These are phyloP conservation scores for Crotophaga sulcirostris DNA, from an alignment of 2,113 vertebrate species.

Conservation along the genomic window DNA sequence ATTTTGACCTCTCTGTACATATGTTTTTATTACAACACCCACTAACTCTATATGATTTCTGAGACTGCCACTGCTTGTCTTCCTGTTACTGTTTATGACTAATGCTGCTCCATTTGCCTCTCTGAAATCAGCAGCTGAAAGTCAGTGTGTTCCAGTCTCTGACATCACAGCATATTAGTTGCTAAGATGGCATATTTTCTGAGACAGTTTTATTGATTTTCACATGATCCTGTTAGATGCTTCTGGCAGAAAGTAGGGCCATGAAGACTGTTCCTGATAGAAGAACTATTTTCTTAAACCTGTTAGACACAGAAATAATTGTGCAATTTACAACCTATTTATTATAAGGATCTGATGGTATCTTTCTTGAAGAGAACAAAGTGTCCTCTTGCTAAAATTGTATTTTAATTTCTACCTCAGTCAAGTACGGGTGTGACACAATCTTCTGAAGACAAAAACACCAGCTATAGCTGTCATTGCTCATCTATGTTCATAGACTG, in stretches of 20 bases:
- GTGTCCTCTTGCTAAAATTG: background rate
- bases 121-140: conserved; percentile 6
- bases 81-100: background rate
- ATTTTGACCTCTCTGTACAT: background rate
- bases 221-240: background rate
- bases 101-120: background rate
- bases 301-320: background rate
- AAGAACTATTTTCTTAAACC: background rate
- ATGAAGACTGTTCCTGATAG: background rate
- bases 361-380: background rate
- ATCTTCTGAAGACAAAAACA: background rate
- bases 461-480: background rate
- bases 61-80: background rate
- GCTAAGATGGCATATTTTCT: background rate
- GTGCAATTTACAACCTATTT: background rate
- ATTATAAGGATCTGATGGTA: background rate
- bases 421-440: background rate
- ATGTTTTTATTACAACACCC: background rate
- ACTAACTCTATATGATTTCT: background rate
- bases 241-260: background rate
- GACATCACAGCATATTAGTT: background rate
- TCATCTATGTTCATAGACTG: background rate
- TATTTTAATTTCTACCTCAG: background rate
- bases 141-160: background rate
- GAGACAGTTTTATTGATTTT: background rate